Base-by-base conservation (phyloP, 2,888 invertebrate species). In the Philereme vetulata region DNA sequence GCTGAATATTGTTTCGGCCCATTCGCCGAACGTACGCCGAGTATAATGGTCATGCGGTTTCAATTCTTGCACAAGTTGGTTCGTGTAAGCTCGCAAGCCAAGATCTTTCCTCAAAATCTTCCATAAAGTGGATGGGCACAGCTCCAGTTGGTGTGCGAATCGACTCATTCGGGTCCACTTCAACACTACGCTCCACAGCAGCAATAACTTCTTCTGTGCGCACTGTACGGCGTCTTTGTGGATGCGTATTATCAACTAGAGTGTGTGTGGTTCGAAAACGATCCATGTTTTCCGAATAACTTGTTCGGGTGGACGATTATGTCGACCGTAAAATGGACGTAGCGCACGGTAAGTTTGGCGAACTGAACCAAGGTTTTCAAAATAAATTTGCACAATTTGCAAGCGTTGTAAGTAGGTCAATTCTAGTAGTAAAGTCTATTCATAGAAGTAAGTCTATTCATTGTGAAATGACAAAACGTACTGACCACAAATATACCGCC, bases 201-300 rank as follows among this genome's bases (percentile, higher is more conserved):
- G 64, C 65, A 67, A 71, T 64, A 35, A 32, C 57, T 60, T 69
- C 65, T 67, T 66, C 60, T 60, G 65, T 64, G 50, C 66, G 63
- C 60, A 66, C 64, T 49, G 60, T 63, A 64, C 8, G 48, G 4
- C 49, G 35, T 64, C 64, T 64, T 46, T 64, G 53, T 46, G 65
- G 62, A 62, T 66, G 66, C 55, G 57, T 42, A 32, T 63, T 64
- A 63, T 70, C 66, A 43, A 33, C 8, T 11, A 59, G 45, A 67
- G 66, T 65, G 56, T 51, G 56, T 52, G 64, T 73, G 61, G 68
- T 72, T 62, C 68, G 70, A 74, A 73, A 75, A 64, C 68, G 67
- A 11, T 67, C 62, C 68, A 74, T 10, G 70, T 68, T 67, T 54
- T 8, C 62, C 69, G 70, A 72, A 75, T 72, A 56, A 72, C 69